Conservation (phyloP, 2,888 invertebrate species). For the Elmis aenea region DNA sequence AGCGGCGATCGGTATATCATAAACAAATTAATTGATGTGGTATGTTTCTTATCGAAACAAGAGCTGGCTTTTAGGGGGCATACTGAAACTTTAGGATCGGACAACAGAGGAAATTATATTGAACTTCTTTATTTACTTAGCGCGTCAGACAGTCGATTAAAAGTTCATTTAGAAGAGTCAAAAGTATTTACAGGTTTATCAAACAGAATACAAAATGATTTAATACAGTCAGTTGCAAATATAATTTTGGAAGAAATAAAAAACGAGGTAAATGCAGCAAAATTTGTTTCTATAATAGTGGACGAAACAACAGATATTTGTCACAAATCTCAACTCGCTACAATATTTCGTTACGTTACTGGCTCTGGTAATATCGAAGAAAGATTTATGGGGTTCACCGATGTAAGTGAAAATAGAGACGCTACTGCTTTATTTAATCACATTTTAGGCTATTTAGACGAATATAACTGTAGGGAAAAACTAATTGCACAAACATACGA, state of each 20-base stretch:
- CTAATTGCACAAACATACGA: slow-evolving; percentile 35
- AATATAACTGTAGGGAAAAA: slow-evolving; percentile 27
- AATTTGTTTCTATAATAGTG: slow-evolving; percentile 27
- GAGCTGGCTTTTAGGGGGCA: slow-evolving; percentile 19
- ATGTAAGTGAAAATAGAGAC: slow-evolving; percentile 28
- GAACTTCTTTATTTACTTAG: slow-evolving; percentile 16
- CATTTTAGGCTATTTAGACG: slow-evolving; percentile 20
- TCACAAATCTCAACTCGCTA: slow-evolving; percentile 27
- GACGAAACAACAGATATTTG: slow-evolving; percentile 30
- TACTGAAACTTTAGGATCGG: slow-evolving; percentile 16
- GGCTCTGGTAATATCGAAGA: slow-evolving; percentile 18
- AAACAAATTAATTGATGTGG: slow-evolving; percentile 16
- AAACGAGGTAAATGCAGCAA: slow-evolving; percentile 20
- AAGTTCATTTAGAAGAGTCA: slow-evolving; percentile 23
- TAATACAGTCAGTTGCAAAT: slow-evolving; percentile 20
- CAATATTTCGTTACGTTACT: slow-evolving; percentile 14
- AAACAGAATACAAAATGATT: slow-evolving; percentile 29
- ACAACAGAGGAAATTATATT: slow-evolving; percentile 25
- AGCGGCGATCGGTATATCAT: slow-evolving; percentile 21
- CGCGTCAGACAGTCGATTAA: slow-evolving; percentile 16
- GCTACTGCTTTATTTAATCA: slow-evolving; percentile 24
- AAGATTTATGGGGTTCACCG: slow-evolving; percentile 30
- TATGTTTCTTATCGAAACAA: slow-evolving; percentile 14
- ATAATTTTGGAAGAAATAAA: slow-evolving; percentile 22
- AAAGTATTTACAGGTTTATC: slow-evolving; percentile 27